Percentiles rank a stretch among this genome's conserved stretches.
Conservation (phyloP, 2,797 vertebrate genomes). For the Furcifer pardalis region DNA sequence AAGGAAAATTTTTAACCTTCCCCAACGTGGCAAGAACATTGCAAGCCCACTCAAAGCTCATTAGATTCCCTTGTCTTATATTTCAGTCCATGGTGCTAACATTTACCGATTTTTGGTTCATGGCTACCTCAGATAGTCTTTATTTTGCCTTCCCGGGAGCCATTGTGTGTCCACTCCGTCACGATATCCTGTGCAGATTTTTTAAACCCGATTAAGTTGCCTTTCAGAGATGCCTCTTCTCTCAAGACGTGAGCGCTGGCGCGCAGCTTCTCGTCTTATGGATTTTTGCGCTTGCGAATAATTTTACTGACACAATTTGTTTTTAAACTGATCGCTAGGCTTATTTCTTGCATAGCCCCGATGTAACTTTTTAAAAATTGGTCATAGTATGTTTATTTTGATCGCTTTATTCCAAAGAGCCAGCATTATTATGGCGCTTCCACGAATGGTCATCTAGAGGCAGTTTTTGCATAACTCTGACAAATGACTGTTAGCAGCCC, state of each 20-base stretch:
- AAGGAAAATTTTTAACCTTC: constrained; percentile 27
- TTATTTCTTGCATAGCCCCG: background rate
- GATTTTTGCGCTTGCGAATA: background rate
- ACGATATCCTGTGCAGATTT: background rate
- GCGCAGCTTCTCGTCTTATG: background rate
- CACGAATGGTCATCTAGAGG: too few relatives aligned
- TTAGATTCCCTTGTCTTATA: constrained; percentile 41
- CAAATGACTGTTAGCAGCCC: background rate
- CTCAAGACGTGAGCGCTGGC: background rate
- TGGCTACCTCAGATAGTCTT: constrained; percentile 85
- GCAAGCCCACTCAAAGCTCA: constrained; percentile 31
- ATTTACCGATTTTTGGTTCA: constrained; percentile 67
- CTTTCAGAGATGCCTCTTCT: background rate
- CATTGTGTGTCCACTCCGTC: background rate
- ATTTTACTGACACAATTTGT: background rate
- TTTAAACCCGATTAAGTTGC: background rate
- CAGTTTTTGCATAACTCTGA: background rate
- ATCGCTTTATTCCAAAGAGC: background rate
- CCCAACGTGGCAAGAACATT: constrained; percentile 34
- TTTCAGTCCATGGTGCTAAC: constrained; percentile 85
- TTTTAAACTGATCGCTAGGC: background rate
- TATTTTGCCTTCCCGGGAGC: constrained; percentile 15
- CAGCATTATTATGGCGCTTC: background rate
- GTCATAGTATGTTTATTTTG: background rate
- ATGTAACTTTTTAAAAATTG: background rate